Evolutionary conservation across 2,113 vertebrate genomes (phyloP), one percentile per base, ranked within the genome.

Genomic region (Centropus unirufus): DNA sequence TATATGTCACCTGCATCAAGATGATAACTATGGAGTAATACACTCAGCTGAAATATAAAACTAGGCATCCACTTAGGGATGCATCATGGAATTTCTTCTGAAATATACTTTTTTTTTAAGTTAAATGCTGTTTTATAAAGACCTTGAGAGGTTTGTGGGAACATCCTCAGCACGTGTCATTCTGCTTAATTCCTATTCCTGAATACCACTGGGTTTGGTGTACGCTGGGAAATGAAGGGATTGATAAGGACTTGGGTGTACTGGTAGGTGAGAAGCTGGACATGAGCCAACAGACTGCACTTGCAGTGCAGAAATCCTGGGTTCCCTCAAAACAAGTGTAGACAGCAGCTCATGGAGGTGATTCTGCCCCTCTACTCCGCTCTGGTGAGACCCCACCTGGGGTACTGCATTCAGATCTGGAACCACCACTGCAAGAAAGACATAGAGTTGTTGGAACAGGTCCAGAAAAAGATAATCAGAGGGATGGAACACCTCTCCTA

Each of bases 361-460:
- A 54, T 68, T 67, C 46, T 67, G 1, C 36, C 12, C 17, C 36
- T 29, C 55, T 61, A 4, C 58, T 83, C 13, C 5, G 5, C 34
- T 49, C 0, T 21, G 1, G 3, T 54, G 61, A 67, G 11, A 67
- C 13, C 3, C 5, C 12, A 40, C 5, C 14, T 40, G 23, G 6
- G 32, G 22, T 29, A 3, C 22, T 58, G 22, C 1, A 0, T 30
- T 5, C 23, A 39, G 15, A 10, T 75, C n/a, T 61, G 23, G 40
- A 6, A 8, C 0, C 54, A 19, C 1, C 19, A 59, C 1, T 3
- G 32, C 15, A 61, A 2, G 39, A 24, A 59, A 3, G 29, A 34
- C 26, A 24, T 5, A 2, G 16, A 34, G 5, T 24, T 69, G 30
- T 26, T 76, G 3, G 8, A 63, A 13, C 1, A 0, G 8, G 39